Evolutionary conservation across 2,113 vertebrate species (phyloP).

Genomic region (Osmerus eperlanus): DNA sequence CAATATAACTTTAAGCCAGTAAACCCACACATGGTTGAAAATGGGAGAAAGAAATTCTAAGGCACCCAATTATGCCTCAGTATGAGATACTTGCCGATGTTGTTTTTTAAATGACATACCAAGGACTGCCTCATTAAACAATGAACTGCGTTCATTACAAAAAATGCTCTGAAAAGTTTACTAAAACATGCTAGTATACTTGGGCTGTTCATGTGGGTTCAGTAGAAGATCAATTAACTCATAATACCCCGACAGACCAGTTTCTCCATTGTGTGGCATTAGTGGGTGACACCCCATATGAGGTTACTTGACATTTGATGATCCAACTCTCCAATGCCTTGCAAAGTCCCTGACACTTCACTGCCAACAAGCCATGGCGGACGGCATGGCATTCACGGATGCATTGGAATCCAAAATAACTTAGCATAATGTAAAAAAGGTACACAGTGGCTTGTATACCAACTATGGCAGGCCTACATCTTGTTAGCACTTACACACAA

Average conservation of each 20-base stretch:
- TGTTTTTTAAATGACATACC: background rate
- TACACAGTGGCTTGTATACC: too few species aligned
- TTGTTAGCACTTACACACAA: background rate
- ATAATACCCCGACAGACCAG: background rate
- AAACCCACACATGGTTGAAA: background rate
- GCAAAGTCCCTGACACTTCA: constrained; percentile 8
- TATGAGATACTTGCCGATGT: background rate
- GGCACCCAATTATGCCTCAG: background rate
- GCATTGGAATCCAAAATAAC: too few species aligned
- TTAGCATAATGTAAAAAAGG: too few species aligned
- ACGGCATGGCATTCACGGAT: background rate
- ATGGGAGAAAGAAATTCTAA: background rate
- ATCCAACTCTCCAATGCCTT: background rate
- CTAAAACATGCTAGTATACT: background rate
- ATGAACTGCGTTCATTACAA: background rate
- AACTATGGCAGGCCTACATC: too few species aligned
- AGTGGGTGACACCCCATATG: background rate
- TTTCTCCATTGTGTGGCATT: constrained; percentile 1
- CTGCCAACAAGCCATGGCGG: background rate
- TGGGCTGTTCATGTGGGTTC: too few species aligned
- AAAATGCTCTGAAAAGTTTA: background rate
- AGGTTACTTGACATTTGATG: background rate
- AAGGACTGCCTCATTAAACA: background rate
- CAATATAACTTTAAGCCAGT: too few species aligned
- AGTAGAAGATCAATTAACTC: too few species aligned